phyloP scores from a whole-genome alignment of 2,113 vertebrate genomes.

The Pluvianellus socialis region DNA sequence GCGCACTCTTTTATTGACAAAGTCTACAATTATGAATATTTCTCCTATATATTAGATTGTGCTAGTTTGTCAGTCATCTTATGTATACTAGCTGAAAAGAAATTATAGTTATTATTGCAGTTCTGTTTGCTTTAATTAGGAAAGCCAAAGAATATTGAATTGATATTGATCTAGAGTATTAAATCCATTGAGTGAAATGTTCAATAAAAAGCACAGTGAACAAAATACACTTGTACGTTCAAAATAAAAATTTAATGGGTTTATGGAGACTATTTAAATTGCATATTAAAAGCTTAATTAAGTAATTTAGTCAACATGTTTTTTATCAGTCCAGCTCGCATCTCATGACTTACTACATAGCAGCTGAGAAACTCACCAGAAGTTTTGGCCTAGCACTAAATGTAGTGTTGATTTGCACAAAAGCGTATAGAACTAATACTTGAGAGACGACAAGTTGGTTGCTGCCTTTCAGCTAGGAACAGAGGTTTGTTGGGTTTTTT shows the following conservation, averaged over 20 bases:
- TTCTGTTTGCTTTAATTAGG: slow-evolving; percentile 73
- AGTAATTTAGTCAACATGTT: not conserved
- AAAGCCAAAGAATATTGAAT: slow-evolving; percentile 49
- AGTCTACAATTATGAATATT: slow-evolving; percentile 75
- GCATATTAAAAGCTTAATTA: slow-evolving; percentile 13
- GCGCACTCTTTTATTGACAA: slow-evolving; percentile 75
- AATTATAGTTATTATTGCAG: slow-evolving; percentile 65
- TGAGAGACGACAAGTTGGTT: not conserved
- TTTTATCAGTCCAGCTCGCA: not conserved
- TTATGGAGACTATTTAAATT: slow-evolving; percentile 21
- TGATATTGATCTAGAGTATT: slow-evolving; percentile 62
- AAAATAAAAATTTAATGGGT: not conserved
- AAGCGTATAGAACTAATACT: not conserved
- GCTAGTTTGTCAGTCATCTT: slow-evolving; percentile 62
- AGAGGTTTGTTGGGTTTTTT: not conserved
- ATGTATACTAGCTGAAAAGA: slow-evolving; percentile 55
- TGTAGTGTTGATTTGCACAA: not conserved
- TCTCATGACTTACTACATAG: not conserved
- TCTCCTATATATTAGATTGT: slow-evolving; percentile 63
- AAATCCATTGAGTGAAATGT: slow-evolving; percentile 45
- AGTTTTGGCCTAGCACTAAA: not conserved
- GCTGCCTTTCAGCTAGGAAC: not conserved
- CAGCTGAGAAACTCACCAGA: not conserved
- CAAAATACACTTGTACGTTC: not conserved
- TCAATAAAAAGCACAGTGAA: slow-evolving; percentile 48